Evolutionary conservation across 2,888 invertebrate genomes (phyloP), one percentile per base, ranked within the genome.

Genomic region (Acleris literana): DNA sequence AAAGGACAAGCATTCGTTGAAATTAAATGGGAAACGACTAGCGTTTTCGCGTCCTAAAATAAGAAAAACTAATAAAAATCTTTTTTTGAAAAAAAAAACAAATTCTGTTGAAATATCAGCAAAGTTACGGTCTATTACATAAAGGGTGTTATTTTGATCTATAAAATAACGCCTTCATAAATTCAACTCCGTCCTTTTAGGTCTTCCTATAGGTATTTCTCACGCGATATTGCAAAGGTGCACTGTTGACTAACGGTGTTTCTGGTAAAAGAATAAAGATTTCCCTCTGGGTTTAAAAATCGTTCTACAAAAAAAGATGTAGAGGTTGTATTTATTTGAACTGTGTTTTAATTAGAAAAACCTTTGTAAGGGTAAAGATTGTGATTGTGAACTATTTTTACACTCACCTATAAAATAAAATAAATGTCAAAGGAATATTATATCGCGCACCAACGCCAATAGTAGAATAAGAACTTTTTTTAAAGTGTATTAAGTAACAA

Each of bases 181-280:
- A 54, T 16, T 4, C 25, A 60, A 54, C 46, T 62, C 43, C 29
- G 46, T 62, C 52, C 33, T 43, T 62, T 62, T 54, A 33, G 53
- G 53, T 53, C 51, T n/a, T 29, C 20, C 18, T 46, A 61, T 53
- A 29, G 44, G 52, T 61, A 33, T 46, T 53, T 16, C 29, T 46
- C 61, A 61, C 61, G 61, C 61, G 54, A 62, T 46, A 46, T 53
- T 33, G 61, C 44, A 29, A 52, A 17, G 7, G 22, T 25, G 44
- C 53, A 25, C 13, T 29, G 29, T 58, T 49, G 58, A 17, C 33
- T 49, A 49, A 39, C 29, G 44, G 11, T 29, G 61, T n/a, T 29
- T 46, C 11, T 22, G 25, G 48, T 49, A 33, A 49, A 49, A 59
- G 9, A 48, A 48, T 33, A 58, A 58, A 58, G 33, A 20, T 6